A percentile compares a stretch with the other conserved stretches of the same genome.
Evolutionary conservation across 2,888 invertebrate genomes (phyloP).

Genomic region (Geophilus truncorum): DNA sequence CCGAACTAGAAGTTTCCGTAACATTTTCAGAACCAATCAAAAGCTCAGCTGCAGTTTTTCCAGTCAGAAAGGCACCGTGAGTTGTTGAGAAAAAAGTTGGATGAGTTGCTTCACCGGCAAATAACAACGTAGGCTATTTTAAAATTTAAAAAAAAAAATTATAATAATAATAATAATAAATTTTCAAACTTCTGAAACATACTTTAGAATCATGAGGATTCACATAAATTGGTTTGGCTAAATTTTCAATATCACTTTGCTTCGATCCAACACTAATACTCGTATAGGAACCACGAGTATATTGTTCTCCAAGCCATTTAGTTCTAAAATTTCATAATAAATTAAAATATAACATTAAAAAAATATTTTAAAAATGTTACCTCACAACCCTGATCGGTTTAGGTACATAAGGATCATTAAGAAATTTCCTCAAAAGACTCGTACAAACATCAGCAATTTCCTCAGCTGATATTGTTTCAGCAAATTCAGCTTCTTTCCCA

Average conservation of each 20-base stretch:
- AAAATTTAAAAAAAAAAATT: conserved; percentile 2
- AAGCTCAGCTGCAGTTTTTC: no score
- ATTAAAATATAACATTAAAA: background rate
- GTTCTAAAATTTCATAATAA: conserved; percentile 53
- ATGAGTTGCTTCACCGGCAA: conserved; percentile 48
- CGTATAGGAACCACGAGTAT: conserved; percentile 65
- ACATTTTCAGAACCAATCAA: no score
- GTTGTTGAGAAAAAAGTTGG: conserved; percentile 59
- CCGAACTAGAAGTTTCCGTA: no score
- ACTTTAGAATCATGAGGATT: no score
- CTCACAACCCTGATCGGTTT: background rate
- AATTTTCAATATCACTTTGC: no score
- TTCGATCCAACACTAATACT: no score
- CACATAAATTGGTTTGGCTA: no score
- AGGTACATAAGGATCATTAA: background rate
- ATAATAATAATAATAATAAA: no score
- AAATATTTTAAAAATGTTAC: background rate
- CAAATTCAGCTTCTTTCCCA: conserved; percentile 58
- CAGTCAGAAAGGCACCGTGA: conserved; percentile 69
- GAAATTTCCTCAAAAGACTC: conserved; percentile 50
- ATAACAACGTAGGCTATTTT: conserved; percentile 41
- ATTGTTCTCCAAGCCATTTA: conserved; percentile 64
- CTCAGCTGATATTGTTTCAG: conserved; percentile 59
- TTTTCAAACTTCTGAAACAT: no score
- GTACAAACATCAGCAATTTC: conserved; percentile 54